Evolutionary conservation across 2,888 invertebrate genomes (phyloP), one percentile per base, ranked within the genome.

Genomic region (Volucella bombylans): DNA sequence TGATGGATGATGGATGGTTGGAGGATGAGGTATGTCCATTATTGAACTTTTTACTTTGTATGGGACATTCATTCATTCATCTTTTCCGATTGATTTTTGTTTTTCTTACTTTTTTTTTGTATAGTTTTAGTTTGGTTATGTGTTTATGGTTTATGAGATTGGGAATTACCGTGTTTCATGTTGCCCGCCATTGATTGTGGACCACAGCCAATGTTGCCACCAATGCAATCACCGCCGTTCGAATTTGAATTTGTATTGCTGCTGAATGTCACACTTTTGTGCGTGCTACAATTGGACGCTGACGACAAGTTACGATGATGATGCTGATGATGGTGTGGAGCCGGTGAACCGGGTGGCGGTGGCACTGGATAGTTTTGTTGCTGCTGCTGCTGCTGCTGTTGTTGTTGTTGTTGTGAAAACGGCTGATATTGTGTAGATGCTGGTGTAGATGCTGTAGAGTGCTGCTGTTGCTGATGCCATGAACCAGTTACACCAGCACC

Each of bases 161-260:
- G 64, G 61, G 65, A 83, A 78, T 88, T 87, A 91, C 92, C 91
- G 91, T 92, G 92, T 89, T 92, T 92, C 92, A 92, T 92, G 90
- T 92, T 92, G 87, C 91, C 91, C 90, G 92, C 92, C 92, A 92
- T 92, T 90, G 91, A 90, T 91, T 91, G 91, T 89, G 88, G 88
- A 88, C 89, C 89, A 88, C 89, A 89, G 89, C 89, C 90, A 88
- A 89, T 88, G 88, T 90, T 89, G 87, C 89, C 89, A 87, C 90
- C 89, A 88, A 88, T 88, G 83, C 90, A 89, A 86, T 90, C 90
- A 87, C 90, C 90, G 88, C 89, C 89, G 88, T 90, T 87, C 76
- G 87, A 86, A 85, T 87, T 87, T 45, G 86, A 87, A 65, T 89
- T 88, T 68, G 90, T 87, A 83, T 88, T 88, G 86, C 90, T 89